Conservation (phyloP, 1,140 invertebrate species). For the Drosophila aff. region DNA sequence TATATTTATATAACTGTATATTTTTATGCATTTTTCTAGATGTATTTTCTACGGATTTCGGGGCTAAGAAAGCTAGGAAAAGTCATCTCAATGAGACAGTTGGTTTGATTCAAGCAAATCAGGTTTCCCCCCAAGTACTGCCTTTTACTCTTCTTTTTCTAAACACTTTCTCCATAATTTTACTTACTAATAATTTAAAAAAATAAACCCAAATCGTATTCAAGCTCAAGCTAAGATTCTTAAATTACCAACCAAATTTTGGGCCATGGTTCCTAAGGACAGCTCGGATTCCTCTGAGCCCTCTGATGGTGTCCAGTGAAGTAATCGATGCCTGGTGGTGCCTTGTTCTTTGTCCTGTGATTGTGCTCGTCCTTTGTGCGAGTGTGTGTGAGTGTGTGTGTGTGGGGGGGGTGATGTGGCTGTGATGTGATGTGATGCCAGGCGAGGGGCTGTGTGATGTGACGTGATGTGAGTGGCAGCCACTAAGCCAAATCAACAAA, state of each 20-base stretch:
- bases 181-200: background rate
- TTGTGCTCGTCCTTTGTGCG: constrained; percentile 5
- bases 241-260: background rate
- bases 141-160: background rate
- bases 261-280: no score
- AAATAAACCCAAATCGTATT: background rate
- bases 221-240: background rate
- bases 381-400: background rate
- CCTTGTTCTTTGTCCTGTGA: constrained; percentile 16
- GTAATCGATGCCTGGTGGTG: constrained; percentile 34
- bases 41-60: background rate
- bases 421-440: constrained; percentile 2
- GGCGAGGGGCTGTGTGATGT: constrained; percentile 1
- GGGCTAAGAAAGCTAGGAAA: no score
- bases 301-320: constrained; percentile 14
- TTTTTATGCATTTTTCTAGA: background rate
- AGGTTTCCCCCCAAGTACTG: background rate
- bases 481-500: constrained; percentile 82
- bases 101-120: no score
- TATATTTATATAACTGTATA: background rate
- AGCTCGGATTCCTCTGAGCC: background rate
- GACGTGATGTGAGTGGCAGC: constrained; percentile 69
- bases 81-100: no score
- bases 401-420: background rate
- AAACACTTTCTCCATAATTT: background rate